These are phyloP conservation scores for Dryobates pubescens DNA, from an alignment of 2,797 vertebrate genomes.

Conservation along the genomic window DNA sequence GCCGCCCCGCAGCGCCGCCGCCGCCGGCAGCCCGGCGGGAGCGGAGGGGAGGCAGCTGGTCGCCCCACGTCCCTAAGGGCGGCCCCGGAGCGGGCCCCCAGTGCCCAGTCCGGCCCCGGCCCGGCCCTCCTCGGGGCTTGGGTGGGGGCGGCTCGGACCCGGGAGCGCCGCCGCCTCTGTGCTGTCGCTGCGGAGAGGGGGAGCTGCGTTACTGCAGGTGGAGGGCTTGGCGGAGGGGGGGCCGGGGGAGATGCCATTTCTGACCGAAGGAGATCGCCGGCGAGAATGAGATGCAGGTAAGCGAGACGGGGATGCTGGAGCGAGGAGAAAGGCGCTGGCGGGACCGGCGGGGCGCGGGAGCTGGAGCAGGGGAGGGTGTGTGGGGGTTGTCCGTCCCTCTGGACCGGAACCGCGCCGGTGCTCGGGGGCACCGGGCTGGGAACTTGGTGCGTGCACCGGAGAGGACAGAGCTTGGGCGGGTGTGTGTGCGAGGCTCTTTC, in stretches of 20 bases:
- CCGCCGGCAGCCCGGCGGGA: neutral
- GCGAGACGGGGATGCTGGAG: neutral
- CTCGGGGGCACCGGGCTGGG: neutral
- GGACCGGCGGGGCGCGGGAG: neutral
- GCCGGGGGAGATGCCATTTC: constrained; percentile 72
- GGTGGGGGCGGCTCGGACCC: constrained; percentile 5
- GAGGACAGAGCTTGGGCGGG: neutral
- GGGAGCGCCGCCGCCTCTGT: constrained; percentile 21
- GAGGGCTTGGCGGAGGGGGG: constrained; percentile 54
- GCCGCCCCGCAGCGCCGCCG: neutral
- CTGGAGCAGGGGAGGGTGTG: neutral
- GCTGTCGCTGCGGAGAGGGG: constrained; percentile 65
- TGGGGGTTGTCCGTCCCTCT: neutral
- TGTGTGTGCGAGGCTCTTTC: too few species aligned
- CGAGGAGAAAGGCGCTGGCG: neutral
- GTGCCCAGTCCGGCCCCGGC: neutral
- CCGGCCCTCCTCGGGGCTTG: neutral
- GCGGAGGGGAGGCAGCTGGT: neutral
- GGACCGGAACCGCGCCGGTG: neutral
- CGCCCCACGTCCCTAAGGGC: neutral
- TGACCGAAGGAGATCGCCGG: constrained; percentile 62
- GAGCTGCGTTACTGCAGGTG: constrained; percentile 61
- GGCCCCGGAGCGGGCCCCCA: neutral
- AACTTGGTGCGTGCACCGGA: neutral
- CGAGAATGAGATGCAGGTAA: constrained; percentile 77